Evolutionary conservation across 2,113 vertebrate genomes (phyloP), one percentile per base, ranked within the genome.

Genomic region (Paraplagusia blochii): DNA sequence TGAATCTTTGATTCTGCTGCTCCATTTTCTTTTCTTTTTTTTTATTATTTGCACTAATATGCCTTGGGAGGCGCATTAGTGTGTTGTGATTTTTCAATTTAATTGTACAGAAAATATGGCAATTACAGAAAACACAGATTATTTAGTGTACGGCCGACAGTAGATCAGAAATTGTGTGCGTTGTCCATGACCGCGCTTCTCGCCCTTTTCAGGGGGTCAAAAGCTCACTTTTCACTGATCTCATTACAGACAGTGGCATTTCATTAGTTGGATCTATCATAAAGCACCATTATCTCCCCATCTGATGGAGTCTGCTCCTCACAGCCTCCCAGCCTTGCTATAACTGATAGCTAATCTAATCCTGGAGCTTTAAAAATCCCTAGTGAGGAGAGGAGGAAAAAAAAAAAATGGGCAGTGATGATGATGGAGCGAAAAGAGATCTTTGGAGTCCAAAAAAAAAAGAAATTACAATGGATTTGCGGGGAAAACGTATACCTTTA

Each of bases 171-270:
- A 63, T 66, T 55, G 39, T 12, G 18, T 63, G 66, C 11, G 33
- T 75, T 68, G 59, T 72, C 69, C 73, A n/a, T 76, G 69, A 72
- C 79, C 58, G 63, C 47, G 76, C 70, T 51, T 55, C 44, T 81
- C 76, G 69, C 59, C 79, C 82, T 81, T 84, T 82, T 63, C 57
- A 44, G 42, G 4, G 53, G 86, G 83, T 87, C 80, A 80, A 69
- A 79, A 82, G 60, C 83, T 87, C 87, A 84, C 87, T 84, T 87
- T 88, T 82, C 80, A 84, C 85, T 77, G 87, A 85, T 88, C 87
- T 87, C 80, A 88, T 87, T 85, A 87, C 71, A 81, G 81, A 79
- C 83, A 77, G 68, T 87, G 87, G 81, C 85, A 85, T 88, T 87
- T 88, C 87, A 88, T 88, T 85, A 85, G 64, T 76, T 60, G 38